phyloP scores from a whole-genome alignment of 1,140 invertebrate genomes.

The Drosophila bocqueti region DNA sequence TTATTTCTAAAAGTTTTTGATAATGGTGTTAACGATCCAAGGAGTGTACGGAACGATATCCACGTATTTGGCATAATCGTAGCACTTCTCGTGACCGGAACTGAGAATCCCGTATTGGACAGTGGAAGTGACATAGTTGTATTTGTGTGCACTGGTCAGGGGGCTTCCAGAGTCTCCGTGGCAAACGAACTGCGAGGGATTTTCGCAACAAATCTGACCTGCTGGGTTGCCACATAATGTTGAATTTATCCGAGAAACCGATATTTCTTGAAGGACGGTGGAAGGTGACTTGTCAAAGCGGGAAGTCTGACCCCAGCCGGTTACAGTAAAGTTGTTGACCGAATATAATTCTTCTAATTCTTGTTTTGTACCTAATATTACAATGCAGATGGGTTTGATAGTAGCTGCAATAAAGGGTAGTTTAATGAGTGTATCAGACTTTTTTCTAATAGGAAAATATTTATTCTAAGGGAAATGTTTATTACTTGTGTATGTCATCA shows the following conservation, averaged over 20 bases:
- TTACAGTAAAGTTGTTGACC: not conserved
- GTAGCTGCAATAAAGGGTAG: not conserved
- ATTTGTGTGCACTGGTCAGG: not conserved
- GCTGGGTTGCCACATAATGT: not conserved
- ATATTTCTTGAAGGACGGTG: not conserved
- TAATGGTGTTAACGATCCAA: not conserved
- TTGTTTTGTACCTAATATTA: not conserved
- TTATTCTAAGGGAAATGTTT: no score
- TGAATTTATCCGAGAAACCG: not conserved
- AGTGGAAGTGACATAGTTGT: no score
- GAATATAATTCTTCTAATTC: not conserved
- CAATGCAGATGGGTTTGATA: constrained; percentile 1
- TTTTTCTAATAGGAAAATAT: not conserved
- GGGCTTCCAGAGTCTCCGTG: constrained; percentile 1
- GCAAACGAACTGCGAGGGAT: not conserved
- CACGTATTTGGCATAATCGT: not conserved
- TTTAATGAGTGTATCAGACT: not conserved
- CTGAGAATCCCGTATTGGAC: not conserved
- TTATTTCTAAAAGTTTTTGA: no score
- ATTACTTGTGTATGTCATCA: not conserved
- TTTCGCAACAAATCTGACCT: not conserved
- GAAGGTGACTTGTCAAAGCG: not conserved
- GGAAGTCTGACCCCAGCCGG: not conserved
- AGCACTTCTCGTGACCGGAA: not conserved
- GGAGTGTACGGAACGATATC: not conserved